Conservation (phyloP, 2,113 vertebrate species). For the Gymnogyps californianus region DNA sequence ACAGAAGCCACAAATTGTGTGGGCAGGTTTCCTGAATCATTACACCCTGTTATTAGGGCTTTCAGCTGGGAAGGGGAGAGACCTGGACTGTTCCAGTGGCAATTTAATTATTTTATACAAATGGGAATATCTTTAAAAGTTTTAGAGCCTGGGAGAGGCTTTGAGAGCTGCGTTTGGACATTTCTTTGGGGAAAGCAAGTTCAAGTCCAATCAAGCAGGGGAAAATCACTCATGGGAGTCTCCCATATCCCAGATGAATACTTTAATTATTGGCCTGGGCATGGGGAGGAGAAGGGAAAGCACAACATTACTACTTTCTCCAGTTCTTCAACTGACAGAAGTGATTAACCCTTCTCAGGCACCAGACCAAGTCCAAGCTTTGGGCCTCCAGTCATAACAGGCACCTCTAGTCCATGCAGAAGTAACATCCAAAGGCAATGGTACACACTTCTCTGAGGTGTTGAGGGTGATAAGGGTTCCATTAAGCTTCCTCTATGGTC, state of each 20-base stretch:
- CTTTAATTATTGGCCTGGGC: background rate
- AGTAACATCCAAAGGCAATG: background rate
- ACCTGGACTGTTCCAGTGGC: background rate
- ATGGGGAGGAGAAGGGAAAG: background rate
- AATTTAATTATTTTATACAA: conserved; percentile 61
- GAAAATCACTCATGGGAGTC: background rate
- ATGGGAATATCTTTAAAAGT: conserved; percentile 44
- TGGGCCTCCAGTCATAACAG: background rate
- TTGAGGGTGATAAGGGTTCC: background rate
- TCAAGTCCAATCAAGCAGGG: conserved; percentile 47
- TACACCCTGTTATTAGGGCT: conserved; percentile 22
- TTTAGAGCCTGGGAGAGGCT: conserved; percentile 40
- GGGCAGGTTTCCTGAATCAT: conserved; percentile 29
- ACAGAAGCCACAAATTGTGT: conserved; percentile 35
- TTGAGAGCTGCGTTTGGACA: background rate
- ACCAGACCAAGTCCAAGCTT: background rate
- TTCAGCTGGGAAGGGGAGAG: conserved; percentile 14
- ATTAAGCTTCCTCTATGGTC: background rate
- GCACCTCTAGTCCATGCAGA: background rate
- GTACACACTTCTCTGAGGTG: background rate
- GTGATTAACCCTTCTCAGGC: background rate
- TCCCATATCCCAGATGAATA: background rate
- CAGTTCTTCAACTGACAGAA: background rate
- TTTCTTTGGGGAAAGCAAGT: conserved; percentile 25
- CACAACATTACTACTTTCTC: background rate